These are phyloP conservation scores for Pristiophorus japonicus DNA, from an alignment of 2,113 vertebrate species.

Conservation along the genomic window DNA sequence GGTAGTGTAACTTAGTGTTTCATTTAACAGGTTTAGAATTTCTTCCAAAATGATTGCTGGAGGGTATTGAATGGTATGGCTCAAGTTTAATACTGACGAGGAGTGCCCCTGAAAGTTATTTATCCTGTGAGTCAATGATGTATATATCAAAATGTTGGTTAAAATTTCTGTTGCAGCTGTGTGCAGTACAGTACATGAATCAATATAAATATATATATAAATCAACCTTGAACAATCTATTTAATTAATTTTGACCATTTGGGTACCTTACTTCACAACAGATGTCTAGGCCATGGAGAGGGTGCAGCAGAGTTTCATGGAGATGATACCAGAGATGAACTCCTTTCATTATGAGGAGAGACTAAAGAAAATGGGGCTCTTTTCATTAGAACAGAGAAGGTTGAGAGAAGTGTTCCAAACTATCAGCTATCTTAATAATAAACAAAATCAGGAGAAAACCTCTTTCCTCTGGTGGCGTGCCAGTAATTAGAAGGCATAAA, in stretches of 20 bases:
- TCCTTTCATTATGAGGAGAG: not conserved
- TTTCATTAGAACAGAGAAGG: not conserved
- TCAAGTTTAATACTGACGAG: not conserved
- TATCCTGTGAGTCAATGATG: not conserved
- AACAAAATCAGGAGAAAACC: not conserved
- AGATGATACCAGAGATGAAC: not conserved
- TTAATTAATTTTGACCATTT: not conserved
- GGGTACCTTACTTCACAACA: not conserved
- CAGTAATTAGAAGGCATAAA: not conserved
- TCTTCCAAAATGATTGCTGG: not conserved
- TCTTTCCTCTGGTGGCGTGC: not conserved
- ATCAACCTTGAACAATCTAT: not conserved
- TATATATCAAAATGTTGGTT: not conserved
- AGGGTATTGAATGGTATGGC: too few species aligned
- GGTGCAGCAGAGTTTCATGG: not conserved
- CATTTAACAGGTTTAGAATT: slow-evolving; percentile 31
- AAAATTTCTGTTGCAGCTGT: not conserved
- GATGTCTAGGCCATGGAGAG: too few species aligned
- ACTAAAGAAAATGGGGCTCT: not conserved
- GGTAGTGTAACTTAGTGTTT: slow-evolving; percentile 30
- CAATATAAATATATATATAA: not conserved
- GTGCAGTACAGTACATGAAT: not conserved
- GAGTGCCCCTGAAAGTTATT: not conserved
- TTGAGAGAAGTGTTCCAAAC: not conserved
- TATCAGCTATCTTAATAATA: not conserved